Percentiles rank a stretch among this genome's conserved stretches.
Evolutionary conservation across 2,797 vertebrate genomes (phyloP).

Genomic region (Pteronotus mesoamericanus): DNA sequence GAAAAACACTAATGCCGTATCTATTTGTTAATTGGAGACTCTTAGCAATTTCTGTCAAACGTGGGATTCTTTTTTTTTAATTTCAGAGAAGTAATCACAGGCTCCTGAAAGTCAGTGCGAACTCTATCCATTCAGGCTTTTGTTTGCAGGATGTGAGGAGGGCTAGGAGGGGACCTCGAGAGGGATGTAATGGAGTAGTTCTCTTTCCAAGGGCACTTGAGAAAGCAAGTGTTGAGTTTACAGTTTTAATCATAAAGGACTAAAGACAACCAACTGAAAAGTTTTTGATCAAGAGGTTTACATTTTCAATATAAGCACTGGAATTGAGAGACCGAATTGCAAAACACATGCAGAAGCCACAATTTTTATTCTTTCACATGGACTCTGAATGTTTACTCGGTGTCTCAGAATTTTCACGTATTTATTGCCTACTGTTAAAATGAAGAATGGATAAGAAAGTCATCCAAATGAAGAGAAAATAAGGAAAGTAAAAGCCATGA

Average conservation of each 20-base stretch:
- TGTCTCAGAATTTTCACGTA: background rate
- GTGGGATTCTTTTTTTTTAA: conserved; percentile 47
- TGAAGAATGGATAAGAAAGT: background rate
- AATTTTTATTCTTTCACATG: background rate
- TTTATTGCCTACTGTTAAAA: background rate
- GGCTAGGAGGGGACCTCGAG: background rate
- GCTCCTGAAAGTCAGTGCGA: conserved; percentile 25
- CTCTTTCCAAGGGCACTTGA: conserved; percentile 64
- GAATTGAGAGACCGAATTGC: background rate
- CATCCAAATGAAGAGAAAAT: background rate
- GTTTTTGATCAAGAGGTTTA: conserved; percentile 68
- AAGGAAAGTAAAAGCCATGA: background rate
- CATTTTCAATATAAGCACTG: background rate
- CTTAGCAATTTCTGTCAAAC: conserved; percentile 70
- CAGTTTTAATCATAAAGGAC: conserved; percentile 49
- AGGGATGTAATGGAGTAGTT: background rate
- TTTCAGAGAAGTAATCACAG: conserved; percentile 62
- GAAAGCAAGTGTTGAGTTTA: conserved; percentile 53
- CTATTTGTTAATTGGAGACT: conserved; percentile 73
- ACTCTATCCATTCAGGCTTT: conserved; percentile 46
- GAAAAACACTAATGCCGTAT: conserved; percentile 68
- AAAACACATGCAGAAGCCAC: background rate
- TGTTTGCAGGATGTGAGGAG: conserved; percentile 28
- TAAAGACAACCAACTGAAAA: conserved; percentile 59
- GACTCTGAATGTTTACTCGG: background rate